These are phyloP conservation scores for Scatophagus argus DNA, from an alignment of 2,113 vertebrate genomes.

Conservation along the genomic window DNA sequence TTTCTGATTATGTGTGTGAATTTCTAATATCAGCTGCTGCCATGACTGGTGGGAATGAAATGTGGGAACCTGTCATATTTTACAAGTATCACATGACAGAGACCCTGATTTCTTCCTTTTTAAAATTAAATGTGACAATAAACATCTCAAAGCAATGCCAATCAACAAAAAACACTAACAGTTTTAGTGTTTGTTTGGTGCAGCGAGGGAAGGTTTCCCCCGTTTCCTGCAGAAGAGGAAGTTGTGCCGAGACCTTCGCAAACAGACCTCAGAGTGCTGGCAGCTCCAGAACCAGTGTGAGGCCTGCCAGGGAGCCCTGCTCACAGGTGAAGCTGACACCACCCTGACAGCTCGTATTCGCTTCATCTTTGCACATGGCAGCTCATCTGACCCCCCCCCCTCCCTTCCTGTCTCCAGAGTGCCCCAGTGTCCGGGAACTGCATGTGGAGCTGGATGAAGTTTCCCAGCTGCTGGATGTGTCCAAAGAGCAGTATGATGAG, in stretches of 20 bases:
- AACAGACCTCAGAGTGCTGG: constrained; percentile 89
- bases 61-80: neutral
- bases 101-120: neutral
- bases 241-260: constrained; percentile 83
- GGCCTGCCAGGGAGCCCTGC: constrained; percentile 86
- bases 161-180: neutral
- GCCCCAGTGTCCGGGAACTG: constrained; percentile 86
- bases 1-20: neutral
- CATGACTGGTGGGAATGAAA: too few relatives aligned
- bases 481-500: constrained; percentile 89
- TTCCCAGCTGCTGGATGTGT: constrained; percentile 87
- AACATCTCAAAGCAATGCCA: neutral
- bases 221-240: constrained; percentile 74
- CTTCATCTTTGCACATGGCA: neutral
- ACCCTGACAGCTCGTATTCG: neutral
- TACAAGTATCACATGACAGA: neutral
- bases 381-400: neutral
- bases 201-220: constrained; percentile 67
- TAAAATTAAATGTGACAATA: neutral
- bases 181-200: constrained; percentile 29
- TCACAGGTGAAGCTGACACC: constrained; percentile 84
- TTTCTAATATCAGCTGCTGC: neutral
- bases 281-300: constrained; percentile 88
- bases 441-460: constrained; percentile 88
- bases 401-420: constrained; percentile 81